Percentiles rank a stretch among this genome's conserved stretches.
phyloP scores from a whole-genome alignment of 1,140 invertebrate genomes.

The Andricus grossulariae region DNA sequence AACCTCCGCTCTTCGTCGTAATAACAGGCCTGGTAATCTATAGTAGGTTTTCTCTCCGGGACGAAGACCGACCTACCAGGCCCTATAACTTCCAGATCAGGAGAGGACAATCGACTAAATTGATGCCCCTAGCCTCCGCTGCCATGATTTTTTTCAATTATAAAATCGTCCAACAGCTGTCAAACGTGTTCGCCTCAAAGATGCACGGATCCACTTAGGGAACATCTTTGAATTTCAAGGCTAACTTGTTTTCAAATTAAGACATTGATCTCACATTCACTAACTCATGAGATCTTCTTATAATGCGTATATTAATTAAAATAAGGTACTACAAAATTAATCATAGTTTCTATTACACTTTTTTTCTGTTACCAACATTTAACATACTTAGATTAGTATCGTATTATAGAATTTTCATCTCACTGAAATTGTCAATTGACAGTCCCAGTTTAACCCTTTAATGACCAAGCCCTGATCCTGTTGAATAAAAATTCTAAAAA shows the following conservation, averaged over 20 bases:
- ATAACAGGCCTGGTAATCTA: constrained; percentile 74
- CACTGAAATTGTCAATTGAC: too few species aligned
- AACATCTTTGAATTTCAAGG: constrained; percentile 18
- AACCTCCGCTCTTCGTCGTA: constrained; percentile 68
- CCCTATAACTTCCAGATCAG: constrained; percentile 38
- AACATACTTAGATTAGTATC: too few species aligned
- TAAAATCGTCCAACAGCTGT: constrained; percentile 67
- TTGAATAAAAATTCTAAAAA: too few species aligned
- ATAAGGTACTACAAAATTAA: too few species aligned
- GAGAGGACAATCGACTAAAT: constrained; percentile 68
- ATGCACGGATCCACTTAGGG: constrained; percentile 27
- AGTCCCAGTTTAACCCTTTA: too few species aligned
- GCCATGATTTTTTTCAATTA: constrained; percentile 70
- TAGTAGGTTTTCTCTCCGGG: constrained; percentile 74
- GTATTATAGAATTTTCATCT: too few species aligned
- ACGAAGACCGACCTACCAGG: constrained; percentile 56
- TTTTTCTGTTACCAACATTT: too few species aligned
- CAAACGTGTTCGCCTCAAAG: constrained; percentile 48
- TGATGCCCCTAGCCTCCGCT: constrained; percentile 58
- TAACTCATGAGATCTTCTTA: neutral
- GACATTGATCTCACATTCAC: constrained; percentile 19
- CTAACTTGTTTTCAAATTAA: constrained; percentile 28
- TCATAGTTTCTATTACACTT: too few species aligned
- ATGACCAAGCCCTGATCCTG: too few species aligned
- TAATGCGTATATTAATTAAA: too few species aligned